Percentiles rank a stretch among this genome's conserved stretches.
phyloP scores from a whole-genome alignment of 2,797 vertebrate genomes.

The Poliocrania exsul region DNA sequence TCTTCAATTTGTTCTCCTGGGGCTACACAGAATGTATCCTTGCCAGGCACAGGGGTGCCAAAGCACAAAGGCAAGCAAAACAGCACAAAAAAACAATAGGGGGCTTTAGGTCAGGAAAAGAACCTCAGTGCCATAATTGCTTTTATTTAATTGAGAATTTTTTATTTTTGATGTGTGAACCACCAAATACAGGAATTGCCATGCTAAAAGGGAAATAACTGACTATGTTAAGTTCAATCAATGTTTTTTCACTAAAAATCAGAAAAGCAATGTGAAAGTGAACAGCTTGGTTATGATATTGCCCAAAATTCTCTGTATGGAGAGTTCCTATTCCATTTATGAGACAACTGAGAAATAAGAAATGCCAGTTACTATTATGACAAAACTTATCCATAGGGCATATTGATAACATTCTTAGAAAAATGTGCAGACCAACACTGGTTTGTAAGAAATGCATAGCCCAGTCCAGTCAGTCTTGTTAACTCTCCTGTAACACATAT shows the following conservation, averaged over 20 bases:
- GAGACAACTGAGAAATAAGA: not conserved
- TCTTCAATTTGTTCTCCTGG: not conserved
- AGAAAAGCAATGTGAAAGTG: not conserved
- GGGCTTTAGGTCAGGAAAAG: not conserved
- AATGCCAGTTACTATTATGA: not conserved
- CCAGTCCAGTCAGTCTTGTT: not conserved
- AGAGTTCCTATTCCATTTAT: not conserved
- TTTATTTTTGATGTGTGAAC: not conserved
- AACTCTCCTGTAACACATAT: not conserved
- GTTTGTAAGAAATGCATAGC: not conserved
- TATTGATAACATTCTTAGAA: not conserved
- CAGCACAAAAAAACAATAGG: not conserved
- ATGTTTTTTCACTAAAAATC: not conserved
- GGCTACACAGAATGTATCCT: not conserved
- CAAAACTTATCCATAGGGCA: not conserved
- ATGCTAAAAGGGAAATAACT: not conserved
- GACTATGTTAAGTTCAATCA: not conserved
- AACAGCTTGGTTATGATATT: not conserved
- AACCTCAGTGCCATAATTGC: not conserved
- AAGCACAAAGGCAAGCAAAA: not conserved
- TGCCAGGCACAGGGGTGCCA: not conserved
- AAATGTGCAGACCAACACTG: not conserved
- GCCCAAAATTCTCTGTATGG: not conserved
- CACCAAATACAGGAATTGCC: not conserved
- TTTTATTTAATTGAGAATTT: not conserved